Percentiles rank a stretch among this genome's conserved stretches.
Conservation (phyloP, 1,140 invertebrate genomes). For the Drosophila willistoni region DNA sequence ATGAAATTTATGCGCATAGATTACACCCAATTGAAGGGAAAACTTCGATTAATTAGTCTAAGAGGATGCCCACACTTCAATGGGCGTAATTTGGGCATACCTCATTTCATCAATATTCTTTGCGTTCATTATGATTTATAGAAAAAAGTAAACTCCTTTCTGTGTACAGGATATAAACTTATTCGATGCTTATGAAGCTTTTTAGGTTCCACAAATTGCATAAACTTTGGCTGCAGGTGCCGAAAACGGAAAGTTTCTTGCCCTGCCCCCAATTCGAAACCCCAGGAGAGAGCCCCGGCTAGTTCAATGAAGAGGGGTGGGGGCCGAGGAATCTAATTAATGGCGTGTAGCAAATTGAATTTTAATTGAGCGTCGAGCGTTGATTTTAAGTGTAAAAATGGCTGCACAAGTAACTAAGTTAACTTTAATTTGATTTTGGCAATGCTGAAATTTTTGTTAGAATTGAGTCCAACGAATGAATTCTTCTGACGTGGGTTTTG, state of each 20-base stretch:
- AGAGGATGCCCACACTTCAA: slow-evolving; percentile 15
- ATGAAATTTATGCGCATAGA: slow-evolving; percentile 71
- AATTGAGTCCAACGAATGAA: too few relatives aligned
- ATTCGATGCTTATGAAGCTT: neutral
- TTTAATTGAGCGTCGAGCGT: slow-evolving; percentile 81
- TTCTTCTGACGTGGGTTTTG: too few relatives aligned
- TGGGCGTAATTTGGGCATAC: neutral
- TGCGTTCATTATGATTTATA: too few relatives aligned
- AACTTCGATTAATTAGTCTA: slow-evolving; percentile 50
- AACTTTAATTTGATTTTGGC: slow-evolving; percentile 47
- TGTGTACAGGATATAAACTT: neutral
- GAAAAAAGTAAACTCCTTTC: too few relatives aligned
- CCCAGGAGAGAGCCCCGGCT: neutral
- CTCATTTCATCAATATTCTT: too few relatives aligned
- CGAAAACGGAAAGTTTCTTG: slow-evolving; percentile 35
- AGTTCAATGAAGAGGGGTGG: slow-evolving; percentile 27
- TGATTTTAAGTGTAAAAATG: slow-evolving; percentile 57
- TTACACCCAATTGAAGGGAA: slow-evolving; percentile 62
- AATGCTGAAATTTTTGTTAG: too few relatives aligned
- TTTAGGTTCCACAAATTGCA: slow-evolving; percentile 56
- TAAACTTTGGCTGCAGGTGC: slow-evolving; percentile 42
- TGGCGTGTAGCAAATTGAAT: slow-evolving; percentile 76
- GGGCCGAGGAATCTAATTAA: slow-evolving; percentile 66
- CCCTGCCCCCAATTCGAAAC: neutral
- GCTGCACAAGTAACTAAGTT: slow-evolving; percentile 46